Evolutionary conservation across 53 echinoderm and acorn worm species (phyloP), one percentile per base, ranked within the genome.

Genomic region (Echinometra lucunter): DNA sequence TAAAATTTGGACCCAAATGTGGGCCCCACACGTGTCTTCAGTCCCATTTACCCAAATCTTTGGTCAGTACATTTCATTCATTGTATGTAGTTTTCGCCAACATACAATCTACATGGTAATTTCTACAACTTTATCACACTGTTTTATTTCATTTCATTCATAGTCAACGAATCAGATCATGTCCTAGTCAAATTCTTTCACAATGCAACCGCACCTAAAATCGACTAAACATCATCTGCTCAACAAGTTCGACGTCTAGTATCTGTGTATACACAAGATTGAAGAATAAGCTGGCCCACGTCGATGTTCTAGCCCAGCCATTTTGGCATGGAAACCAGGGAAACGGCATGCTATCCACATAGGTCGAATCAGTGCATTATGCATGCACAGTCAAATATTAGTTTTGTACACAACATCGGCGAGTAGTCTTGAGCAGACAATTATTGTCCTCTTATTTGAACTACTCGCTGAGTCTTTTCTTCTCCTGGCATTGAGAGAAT

Each of bases 321-420:
- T 30, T 69, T n/a, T 69, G 69, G 69, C 6, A 85, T 85, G 85
- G 85, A 85, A 85, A 85, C 85, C 49, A 85, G 19, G 85, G 85
- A 23, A 40, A 85, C n/a, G 28, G 49, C 85, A 85, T 85, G 85
- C 28, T n/a, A 53, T 49, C 49, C n/a, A n/a, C 85, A 85, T 85
- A 49, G 49, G 47, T 49, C 0, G 49, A 53, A 85, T 85, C 85
- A 30, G 49, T 53, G 85, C 15, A 45, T 85, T 85, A 85, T 49
- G n/a, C 47, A 49, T 17, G n/a, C n/a, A n/a, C n/a, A n/a, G n/a
- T 2, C 37, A 13, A 85, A 85, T 85, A 85, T 49, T 85, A 49
- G 85, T 85, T 85, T 30, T 6, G 49, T 85, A 49, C 85, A 85
- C 85, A 47, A 28, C 85, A 9, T 4, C 21, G 38, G 78, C 78